Evolutionary conservation across 2,113 vertebrate species (phyloP).

Genomic region (Girardinichthys multiradiatus): DNA sequence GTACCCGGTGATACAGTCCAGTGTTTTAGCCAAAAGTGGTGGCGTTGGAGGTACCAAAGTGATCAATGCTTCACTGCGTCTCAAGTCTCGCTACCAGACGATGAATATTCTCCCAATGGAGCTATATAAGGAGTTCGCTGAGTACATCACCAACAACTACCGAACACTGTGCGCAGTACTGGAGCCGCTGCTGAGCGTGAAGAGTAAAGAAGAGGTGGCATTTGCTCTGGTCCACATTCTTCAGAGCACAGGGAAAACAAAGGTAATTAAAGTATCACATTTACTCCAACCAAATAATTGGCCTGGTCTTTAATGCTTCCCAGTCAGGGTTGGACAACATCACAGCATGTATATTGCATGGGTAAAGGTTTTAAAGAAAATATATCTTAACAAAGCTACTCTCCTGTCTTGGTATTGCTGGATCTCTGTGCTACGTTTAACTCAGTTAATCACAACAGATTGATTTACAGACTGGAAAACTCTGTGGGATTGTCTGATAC

Average conservation of each 20-base stretch:
- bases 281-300: not conserved
- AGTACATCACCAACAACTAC: conserved; percentile 97
- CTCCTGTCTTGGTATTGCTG: too few species aligned
- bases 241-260: conserved; percentile 95
- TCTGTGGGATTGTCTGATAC: too few species aligned
- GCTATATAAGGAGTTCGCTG: conserved; percentile 97
- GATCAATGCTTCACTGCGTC: conserved; percentile 89
- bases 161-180: conserved; percentile 92
- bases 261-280: conserved; percentile 77
- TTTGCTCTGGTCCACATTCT: conserved; percentile 95
- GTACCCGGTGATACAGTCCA: conserved; percentile 94
- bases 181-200: conserved; percentile 93
- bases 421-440: too few species aligned
- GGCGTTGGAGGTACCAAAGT: conserved; percentile 88
- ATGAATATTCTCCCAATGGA: conserved; percentile 99
- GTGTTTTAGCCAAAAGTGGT: conserved; percentile 82
- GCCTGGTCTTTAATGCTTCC: not conserved
- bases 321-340: too few species aligned
- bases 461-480: too few species aligned
- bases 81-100: conserved; percentile 96
- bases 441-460: too few species aligned
- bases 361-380: too few species aligned
- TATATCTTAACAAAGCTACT: too few species aligned
- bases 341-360: too few species aligned
- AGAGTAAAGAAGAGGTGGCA: conserved; percentile 98